These are phyloP conservation scores for Promerops cafer DNA, from an alignment of 2,113 vertebrate species.

Conservation along the genomic window DNA sequence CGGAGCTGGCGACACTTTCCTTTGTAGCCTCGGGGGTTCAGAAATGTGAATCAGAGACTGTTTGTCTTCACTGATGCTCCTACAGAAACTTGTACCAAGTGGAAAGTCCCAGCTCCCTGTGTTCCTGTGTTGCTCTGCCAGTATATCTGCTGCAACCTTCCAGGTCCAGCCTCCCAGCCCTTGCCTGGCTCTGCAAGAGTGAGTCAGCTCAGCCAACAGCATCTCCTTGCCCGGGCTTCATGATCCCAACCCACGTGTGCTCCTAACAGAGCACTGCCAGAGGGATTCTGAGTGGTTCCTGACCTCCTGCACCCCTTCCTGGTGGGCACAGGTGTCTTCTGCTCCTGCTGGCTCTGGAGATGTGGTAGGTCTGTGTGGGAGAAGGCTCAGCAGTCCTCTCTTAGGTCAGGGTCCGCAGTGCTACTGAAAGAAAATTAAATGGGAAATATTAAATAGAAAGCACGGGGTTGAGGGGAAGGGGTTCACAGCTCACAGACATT, in stretches of 20 bases:
- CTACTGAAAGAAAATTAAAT: neutral
- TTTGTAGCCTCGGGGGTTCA: neutral
- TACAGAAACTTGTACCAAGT: neutral
- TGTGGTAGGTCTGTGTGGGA: neutral
- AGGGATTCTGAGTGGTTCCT: neutral
- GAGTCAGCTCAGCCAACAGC: slow-evolving; percentile 32
- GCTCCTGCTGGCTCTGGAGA: neutral
- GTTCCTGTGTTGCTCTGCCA: neutral
- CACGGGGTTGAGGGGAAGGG: neutral
- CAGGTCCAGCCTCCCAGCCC: slow-evolving; percentile 13
- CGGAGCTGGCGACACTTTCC: neutral
- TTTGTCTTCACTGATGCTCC: neutral
- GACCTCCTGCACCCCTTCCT: neutral
- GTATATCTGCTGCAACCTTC: neutral
- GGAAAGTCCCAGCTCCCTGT: neutral
- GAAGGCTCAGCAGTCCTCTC: neutral
- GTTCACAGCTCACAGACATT: neutral
- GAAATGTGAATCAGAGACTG: neutral
- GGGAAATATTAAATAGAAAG: neutral
- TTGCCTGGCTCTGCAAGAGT: slow-evolving; percentile 36
- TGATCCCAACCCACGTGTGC: neutral
- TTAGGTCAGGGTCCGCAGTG: neutral
- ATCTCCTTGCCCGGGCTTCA: neutral
- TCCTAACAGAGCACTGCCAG: neutral
- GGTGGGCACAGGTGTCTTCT: neutral